phyloP scores from a whole-genome alignment of 2,888 invertebrate species.

The Nezara viridula region DNA sequence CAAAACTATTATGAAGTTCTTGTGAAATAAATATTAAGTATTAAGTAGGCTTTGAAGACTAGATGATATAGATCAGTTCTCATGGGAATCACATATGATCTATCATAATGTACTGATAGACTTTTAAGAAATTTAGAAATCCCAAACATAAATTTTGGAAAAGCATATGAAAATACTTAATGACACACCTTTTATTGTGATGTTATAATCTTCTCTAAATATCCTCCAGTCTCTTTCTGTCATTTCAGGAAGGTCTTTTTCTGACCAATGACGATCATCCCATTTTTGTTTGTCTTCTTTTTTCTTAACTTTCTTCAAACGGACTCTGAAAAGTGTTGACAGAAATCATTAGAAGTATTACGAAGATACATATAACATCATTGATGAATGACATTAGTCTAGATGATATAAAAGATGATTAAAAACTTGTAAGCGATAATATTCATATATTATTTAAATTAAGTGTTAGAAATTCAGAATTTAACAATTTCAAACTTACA shows the following conservation, averaged over 20 bases:
- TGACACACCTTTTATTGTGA: slow-evolving; percentile 87
- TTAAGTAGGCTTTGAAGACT: too few species aligned
- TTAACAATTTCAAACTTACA: too few species aligned
- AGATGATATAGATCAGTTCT: too few species aligned
- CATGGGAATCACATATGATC: neutral
- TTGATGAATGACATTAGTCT: neutral
- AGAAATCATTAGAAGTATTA: neutral
- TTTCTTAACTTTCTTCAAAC: slow-evolving; percentile 91
- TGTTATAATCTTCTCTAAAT: slow-evolving; percentile 99
- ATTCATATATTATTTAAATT: too few species aligned
- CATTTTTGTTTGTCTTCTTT: slow-evolving; percentile 98
- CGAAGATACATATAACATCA: neutral
- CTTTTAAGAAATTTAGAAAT: neutral
- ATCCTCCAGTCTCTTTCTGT: slow-evolving; percentile 99
- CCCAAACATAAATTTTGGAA: neutral
- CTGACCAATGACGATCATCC: slow-evolving; percentile 99
- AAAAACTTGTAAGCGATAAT: neutral
- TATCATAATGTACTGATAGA: neutral
- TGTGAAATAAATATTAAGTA: too few species aligned
- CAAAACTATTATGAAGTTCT: neutral
- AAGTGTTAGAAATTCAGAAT: too few species aligned
- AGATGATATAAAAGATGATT: neutral
- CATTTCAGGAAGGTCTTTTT: slow-evolving; percentile 95
- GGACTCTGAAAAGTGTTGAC: slow-evolving; percentile 70
- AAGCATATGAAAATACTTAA: neutral